Base-by-base conservation (phyloP, 2,797 vertebrate genomes). In the Pygocentrus nattereri region DNA sequence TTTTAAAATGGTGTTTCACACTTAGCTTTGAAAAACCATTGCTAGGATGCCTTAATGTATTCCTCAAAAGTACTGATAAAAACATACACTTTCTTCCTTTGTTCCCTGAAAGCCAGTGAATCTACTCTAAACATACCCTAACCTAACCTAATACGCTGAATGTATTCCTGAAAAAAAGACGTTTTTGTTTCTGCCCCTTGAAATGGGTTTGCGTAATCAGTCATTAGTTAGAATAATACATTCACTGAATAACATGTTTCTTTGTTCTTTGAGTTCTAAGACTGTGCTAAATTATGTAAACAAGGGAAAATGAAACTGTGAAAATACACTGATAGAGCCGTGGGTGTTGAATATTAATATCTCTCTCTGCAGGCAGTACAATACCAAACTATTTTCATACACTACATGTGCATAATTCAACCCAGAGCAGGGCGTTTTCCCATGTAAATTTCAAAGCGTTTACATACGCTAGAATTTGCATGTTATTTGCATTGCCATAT, bases 271-370 rank as follows among this genome's bases (percentile, higher is more conserved):
- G 21, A 67, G 64, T 54, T 81, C 77, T 76, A 74, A 82, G 65
- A 82, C 52, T 52, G 70, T 82, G 64, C 85, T 80, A 84, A 87
- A 85, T 82, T 85, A 81, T 82, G 74, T 81, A 81, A 85, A 87
- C 79, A 82, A 70, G 80, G 61, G 62, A 80, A 84, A 86, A 86
- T 84, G 54, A 80, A 82, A 65, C 69, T 78, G 70, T 80, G 78
- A 80, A 82, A 85, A 87, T 67, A 69, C 41, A 77, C 68, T 56
- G 81, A 79, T 50, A 78, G 79, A 83, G 85, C 71, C 72, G 74
- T 85, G 83, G 79, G 75, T 81, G 85, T 73, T 76, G 79, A 85
- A 87, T 83, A 76, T 71, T 87, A 82, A 83, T 85, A 54, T 72
- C 62, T 62, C 41, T 64, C 73, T 80, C 78, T 83, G 54, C 79